Percentiles rank a stretch among this genome's conserved stretches.
Evolutionary conservation across 1,140 invertebrate genomes (phyloP).

Genomic region (Gryon sp.): DNA sequence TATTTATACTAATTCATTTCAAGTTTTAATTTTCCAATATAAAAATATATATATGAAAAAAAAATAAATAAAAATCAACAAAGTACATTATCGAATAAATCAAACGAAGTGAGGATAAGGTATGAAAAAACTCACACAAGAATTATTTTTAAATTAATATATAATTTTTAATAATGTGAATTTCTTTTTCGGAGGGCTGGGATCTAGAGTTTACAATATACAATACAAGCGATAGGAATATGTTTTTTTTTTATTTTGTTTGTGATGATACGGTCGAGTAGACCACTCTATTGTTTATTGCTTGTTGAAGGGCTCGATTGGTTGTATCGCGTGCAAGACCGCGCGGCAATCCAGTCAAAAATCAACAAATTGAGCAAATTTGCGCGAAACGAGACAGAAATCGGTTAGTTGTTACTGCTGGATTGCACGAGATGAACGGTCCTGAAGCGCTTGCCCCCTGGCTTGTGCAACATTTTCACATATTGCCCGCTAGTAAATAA

Average conservation of each 20-base stretch:
- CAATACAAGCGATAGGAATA: conserved; percentile 79
- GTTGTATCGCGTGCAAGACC: conserved; percentile 49
- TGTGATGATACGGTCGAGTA: conserved; percentile 66
- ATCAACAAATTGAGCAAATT: conserved; percentile 65
- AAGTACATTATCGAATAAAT: not conserved
- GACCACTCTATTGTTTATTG: conserved; percentile 68
- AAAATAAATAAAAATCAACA: not conserved
- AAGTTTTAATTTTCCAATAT: too few species aligned
- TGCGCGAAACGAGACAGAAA: conserved; percentile 49
- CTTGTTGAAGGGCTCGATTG: conserved; percentile 65
- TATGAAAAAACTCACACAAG: conserved; percentile 50
- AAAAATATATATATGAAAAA: too few species aligned
- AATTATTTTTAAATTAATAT: conserved; percentile 79
- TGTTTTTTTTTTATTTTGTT: conserved; percentile 69
- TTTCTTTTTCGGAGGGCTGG: conserved; percentile 67
- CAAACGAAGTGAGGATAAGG: conserved; percentile 26
- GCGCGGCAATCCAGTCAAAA: conserved; percentile 45
- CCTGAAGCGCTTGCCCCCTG: conserved; percentile 33
- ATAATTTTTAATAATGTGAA: conserved; percentile 78
- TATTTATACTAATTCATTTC: too few species aligned
- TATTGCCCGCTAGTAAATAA: conserved; percentile 16
- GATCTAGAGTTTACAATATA: conserved; percentile 77
- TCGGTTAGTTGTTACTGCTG: conserved; percentile 20
- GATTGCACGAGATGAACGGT: conserved; percentile 37
- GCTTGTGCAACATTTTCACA: conserved; percentile 45